A percentile compares a stretch with the other conserved stretches of the same genome.
Evolutionary conservation across 2,888 invertebrate genomes (phyloP).

Genomic region (Eledona agricola): DNA sequence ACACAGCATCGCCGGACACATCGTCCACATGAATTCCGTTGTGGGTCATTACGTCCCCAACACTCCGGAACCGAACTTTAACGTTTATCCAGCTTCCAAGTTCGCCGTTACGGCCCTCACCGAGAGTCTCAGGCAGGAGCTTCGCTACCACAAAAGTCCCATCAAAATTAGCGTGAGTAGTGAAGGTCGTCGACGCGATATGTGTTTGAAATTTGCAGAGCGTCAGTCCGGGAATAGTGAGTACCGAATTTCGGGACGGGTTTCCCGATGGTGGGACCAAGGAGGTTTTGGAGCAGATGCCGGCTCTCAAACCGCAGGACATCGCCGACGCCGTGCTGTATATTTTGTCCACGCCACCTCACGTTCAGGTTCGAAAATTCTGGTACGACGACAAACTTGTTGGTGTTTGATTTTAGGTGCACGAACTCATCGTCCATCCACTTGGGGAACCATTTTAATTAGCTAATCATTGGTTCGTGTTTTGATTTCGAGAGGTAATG

Average conservation of each 20-base stretch:
- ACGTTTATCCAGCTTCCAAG: constrained; percentile 48
- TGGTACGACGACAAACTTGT: not conserved
- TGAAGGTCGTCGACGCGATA: not conserved
- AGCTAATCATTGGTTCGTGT: too few species aligned
- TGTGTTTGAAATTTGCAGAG: constrained; percentile 20
- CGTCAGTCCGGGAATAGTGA: constrained; percentile 27
- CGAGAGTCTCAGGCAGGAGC: constrained; percentile 45
- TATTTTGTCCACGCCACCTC: constrained; percentile 41
- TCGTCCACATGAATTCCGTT: constrained; percentile 47
- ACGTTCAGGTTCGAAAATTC: constrained; percentile 37
- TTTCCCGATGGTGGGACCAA: constrained; percentile 13
- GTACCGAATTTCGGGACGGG: constrained; percentile 18
- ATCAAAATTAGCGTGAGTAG: constrained; percentile 44
- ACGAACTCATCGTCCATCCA: constrained; percentile 21
- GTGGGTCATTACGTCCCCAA: constrained; percentile 42
- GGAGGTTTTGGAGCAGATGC: constrained; percentile 18
- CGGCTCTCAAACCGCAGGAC: constrained; percentile 41
- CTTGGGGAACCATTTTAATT: constrained; percentile 18
- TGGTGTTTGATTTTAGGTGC: constrained; percentile 20
- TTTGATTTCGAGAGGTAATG: too few species aligned
- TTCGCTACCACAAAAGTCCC: constrained; percentile 33
- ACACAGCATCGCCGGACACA: constrained; percentile 44
- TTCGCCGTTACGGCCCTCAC: constrained; percentile 48
- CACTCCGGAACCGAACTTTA: constrained; percentile 39
- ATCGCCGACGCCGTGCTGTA: constrained; percentile 45